Evolutionary conservation across 53 echinoderm and acorn worm genomes (phyloP).

Genomic region (Glandiceps talaboti): DNA sequence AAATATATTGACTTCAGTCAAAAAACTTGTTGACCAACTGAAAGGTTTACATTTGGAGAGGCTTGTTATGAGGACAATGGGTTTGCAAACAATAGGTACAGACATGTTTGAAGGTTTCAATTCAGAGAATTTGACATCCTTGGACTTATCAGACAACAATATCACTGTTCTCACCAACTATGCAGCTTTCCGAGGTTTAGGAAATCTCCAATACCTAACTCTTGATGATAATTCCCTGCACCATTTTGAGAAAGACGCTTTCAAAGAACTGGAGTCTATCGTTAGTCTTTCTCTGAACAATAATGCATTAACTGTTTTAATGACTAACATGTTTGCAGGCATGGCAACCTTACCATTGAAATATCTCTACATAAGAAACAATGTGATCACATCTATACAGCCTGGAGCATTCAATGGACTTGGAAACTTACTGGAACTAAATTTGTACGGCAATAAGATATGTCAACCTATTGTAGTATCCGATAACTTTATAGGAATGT

Average conservation of each 20-base stretch:
- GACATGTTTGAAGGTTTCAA: conserved; percentile 38
- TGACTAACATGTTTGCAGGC: conserved; percentile 31
- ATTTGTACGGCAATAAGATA: conserved; percentile 58
- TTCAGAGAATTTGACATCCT: conserved; percentile 24
- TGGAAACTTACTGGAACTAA: conserved; percentile 25
- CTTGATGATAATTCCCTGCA: conserved; percentile 41
- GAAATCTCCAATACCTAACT: conserved; percentile 16
- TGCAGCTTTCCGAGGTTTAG: conserved; percentile 26
- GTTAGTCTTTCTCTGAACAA: conserved; percentile 30
- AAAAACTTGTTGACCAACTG: conserved; percentile 16
- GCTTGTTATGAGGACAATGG: conserved; percentile 25
- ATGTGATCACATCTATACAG: conserved; percentile 28
- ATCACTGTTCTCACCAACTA: conserved; percentile 22
- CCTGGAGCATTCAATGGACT: conserved; percentile 41
- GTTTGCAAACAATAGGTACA: conserved; percentile 16
- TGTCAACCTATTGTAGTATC: conserved; percentile 11
- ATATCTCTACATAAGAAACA: conserved; percentile 39
- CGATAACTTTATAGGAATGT: conserved; percentile 43
- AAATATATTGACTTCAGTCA: conserved; percentile 17
- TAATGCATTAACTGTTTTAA: conserved; percentile 36
- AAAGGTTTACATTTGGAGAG: conserved; percentile 21
- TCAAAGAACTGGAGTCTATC: conserved; percentile 31
- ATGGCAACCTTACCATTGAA: conserved; percentile 18
- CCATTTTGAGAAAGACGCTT: conserved; percentile 19
- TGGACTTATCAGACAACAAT: conserved; percentile 63